Base-by-base conservation (phyloP, 2,113 vertebrate species). In the Motacilla alba region DNA sequence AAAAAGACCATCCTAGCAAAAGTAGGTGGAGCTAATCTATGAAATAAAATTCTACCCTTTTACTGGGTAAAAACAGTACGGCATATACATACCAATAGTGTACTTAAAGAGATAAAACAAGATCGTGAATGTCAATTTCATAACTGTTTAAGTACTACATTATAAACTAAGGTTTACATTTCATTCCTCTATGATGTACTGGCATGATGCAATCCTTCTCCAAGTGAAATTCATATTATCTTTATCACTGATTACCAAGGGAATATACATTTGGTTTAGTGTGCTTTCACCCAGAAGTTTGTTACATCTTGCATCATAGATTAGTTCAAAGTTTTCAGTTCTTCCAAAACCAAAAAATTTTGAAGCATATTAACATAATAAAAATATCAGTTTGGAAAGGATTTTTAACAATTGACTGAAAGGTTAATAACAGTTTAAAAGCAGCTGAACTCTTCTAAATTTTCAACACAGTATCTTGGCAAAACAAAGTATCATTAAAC, bases 401-500 rank as follows among this genome's bases (percentile, higher is more conserved):
- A 93, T 31, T 79, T 41, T 73, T 90, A 79, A 62, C n/a, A 81
- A 83, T 49, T 21, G 3, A 89, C 91, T 68, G 56, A 97, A 95
- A 96, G 74, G 35, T 91, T 75, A 83, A 37, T 28, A 76, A 50
- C 35, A 55, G 47, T 80, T 97, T 93, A 75, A 97, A 94, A 96
- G 46, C 78, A 92, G 60, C 66, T 20, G 74, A 77, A 83, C n/a
- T 91, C 73, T 86, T 81, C 59, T 81, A 87, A 93, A 94, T 86
- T 96, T 86, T 89, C 68, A 89, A 86, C 89, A 90, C 43, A 68
- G 46, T 67, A 91, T 60, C 46, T n/a, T 86, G 44, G 90, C 43
- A 95, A 96, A 89, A 50, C 66, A 96, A 96, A 96, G 89, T 90
- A 96, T 81, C 84, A 93, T 82, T 81, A 94, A 96, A 93, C 46